Conservation (phyloP, 1,140 invertebrate species). For the Diabrotica undecimpunctata region DNA sequence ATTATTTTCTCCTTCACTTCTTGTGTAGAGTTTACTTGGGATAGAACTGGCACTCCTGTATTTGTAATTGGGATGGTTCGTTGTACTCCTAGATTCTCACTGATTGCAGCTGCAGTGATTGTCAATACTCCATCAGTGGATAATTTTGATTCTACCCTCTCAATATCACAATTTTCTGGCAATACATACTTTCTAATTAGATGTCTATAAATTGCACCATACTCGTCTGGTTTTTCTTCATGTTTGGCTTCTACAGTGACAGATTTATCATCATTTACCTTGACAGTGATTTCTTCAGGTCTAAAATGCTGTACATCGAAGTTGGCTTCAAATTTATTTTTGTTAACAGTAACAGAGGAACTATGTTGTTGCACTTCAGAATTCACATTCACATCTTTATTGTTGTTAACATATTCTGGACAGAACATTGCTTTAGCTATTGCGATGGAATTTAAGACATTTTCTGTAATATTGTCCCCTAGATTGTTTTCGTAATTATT, state of each 20-base stretch:
- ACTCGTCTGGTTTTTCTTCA: conserved; percentile 64
- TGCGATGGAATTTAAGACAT: too few relatives aligned
- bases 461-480: conserved; percentile 25
- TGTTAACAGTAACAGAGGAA: conserved; percentile 46
- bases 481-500: conserved; percentile 50
- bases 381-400: too few relatives aligned
- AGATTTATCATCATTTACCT: conserved; percentile 57
- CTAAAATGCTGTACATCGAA: conserved; percentile 44
- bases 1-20: too few relatives aligned
- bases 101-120: conserved; percentile 54
- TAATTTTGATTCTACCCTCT: conserved; percentile 57
- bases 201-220: conserved; percentile 63
- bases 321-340: conserved; percentile 48
- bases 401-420: too few relatives aligned
- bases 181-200: conserved; percentile 64
- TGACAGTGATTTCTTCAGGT: conserved; percentile 61
- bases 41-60: neutral
- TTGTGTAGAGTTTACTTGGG: neutral
- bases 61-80: neutral
- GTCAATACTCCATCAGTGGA: conserved; percentile 62
- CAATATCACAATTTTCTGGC: conserved; percentile 54
- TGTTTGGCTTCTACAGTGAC: conserved; percentile 70
- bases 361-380: neutral
- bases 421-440: too few relatives aligned
- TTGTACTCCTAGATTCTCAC: neutral